Conservation (phyloP, 2,797 vertebrate genomes). For the Chelidonichthys spinosus region DNA sequence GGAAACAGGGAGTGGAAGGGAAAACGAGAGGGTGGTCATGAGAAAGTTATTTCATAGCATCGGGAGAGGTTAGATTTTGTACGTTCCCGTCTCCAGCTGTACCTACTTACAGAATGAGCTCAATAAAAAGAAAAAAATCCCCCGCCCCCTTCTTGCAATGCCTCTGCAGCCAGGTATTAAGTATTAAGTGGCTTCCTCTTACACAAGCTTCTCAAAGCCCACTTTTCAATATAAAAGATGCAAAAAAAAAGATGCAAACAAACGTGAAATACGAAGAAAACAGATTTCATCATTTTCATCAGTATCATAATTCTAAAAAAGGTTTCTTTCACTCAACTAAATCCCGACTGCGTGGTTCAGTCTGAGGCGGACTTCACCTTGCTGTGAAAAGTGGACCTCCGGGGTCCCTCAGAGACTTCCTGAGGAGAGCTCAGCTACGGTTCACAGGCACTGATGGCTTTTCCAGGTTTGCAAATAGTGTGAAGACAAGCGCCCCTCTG, state of each 20-base stretch:
- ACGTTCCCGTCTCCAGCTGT: slow-evolving; percentile 63
- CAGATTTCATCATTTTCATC: too few species aligned
- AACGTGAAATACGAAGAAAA: neutral
- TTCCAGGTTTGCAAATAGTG: slow-evolving; percentile 73
- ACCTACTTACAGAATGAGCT: slow-evolving; percentile 67
- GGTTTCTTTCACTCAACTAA: neutral
- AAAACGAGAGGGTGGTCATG: slow-evolving; percentile 66
- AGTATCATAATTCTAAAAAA: too few species aligned
- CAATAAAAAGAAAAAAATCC: slow-evolving; percentile 65
- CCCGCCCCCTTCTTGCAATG: slow-evolving; percentile 42
- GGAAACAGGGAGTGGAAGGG: slow-evolving; percentile 71
- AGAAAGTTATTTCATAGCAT: slow-evolving; percentile 70
- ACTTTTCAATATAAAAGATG: slow-evolving; percentile 12
- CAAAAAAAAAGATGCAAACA: slow-evolving; percentile 25
- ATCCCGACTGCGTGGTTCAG: neutral
- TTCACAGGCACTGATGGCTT: slow-evolving; percentile 69
- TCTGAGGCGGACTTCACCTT: slow-evolving; percentile 25
- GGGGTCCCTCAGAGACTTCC: slow-evolving; percentile 57
- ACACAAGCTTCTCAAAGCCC: slow-evolving; percentile 25
- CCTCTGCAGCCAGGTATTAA: slow-evolving; percentile 59
- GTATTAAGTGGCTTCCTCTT: slow-evolving; percentile 34
- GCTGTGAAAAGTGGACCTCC: slow-evolving; percentile 55
- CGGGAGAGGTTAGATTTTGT: slow-evolving; percentile 45
- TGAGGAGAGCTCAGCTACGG: slow-evolving; percentile 45
- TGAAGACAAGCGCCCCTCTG: slow-evolving; percentile 55